Evolutionary conservation across 2,888 invertebrate genomes (phyloP).

Genomic region (Cacoxenus indagator): DNA sequence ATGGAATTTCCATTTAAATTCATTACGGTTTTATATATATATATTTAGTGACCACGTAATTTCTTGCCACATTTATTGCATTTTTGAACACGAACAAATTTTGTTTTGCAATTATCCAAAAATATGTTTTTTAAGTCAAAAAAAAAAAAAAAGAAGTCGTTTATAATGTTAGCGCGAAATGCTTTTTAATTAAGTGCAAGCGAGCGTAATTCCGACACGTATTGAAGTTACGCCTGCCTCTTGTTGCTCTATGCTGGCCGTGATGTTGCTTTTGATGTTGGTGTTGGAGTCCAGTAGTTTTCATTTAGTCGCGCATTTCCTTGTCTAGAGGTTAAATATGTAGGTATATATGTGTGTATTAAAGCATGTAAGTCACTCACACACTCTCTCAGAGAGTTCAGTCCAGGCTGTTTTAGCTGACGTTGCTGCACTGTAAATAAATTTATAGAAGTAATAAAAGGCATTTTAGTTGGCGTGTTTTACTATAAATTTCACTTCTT

Average conservation of each 20-base stretch:
- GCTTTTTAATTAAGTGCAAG: no score
- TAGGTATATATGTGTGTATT: background rate
- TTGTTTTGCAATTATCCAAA: no score
- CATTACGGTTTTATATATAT: background rate
- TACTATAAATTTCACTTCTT: background rate
- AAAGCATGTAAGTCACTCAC: background rate
- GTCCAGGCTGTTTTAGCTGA: no score
- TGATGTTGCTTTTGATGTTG: background rate
- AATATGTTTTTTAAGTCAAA: no score
- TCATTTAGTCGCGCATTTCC: background rate
- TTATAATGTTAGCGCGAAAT: no score
- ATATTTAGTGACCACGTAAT: background rate
- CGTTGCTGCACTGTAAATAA: background rate
- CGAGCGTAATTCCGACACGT: no score
- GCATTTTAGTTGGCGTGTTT: background rate
- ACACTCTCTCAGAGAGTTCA: no score
- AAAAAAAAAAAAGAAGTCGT: no score
- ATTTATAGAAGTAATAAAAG: background rate
- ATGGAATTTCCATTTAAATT: background rate
- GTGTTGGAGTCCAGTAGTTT: background rate
- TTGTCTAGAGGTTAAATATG: background rate
- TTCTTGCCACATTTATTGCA: no score
- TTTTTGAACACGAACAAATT: no score
- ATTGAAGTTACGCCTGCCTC: no score
- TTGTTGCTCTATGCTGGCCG: no score